Base-by-base conservation (phyloP, 1,140 invertebrate genomes). In the Drosophila athabasca region DNA sequence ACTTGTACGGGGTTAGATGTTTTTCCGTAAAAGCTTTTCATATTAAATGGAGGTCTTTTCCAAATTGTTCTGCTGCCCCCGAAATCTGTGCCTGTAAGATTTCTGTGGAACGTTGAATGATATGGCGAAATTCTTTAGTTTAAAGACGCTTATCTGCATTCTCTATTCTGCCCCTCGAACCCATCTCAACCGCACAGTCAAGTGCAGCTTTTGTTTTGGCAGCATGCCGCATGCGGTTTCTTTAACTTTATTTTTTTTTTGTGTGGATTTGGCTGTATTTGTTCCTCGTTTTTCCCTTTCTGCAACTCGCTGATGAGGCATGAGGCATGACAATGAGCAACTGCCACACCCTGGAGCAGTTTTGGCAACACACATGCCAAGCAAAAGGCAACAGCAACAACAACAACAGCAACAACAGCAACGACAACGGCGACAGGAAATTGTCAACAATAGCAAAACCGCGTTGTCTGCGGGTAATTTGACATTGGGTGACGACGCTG, bases 391-490 rank as follows among this genome's bases (percentile, higher is more conserved):
- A 22, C 19, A 31, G n/a, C 51, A 61, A 58, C 46, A 61, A 41
- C 45, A 48, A n/a, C 31, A 26, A 72, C 22, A 58, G 24, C 7
- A 52, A 72, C 7, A 52, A 72, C 55, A 50, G 41, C 44, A 29
- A 19, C 4, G 45, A 50, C 29, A 58, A 26, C 51, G 41, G 54
- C 59, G 71, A 69, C 80, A 76, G 73, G 64, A 85, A 77, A 85
- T 69, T 85, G 81, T 80, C 68, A 76, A 87, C 82, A 87, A 78
- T 61, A 62, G 82, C 65, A 66, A 72, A 72, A 65, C 59, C 66
- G 70, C 74, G 66, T 59, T 74, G 77, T 81, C 78, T 87, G 77
- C 59, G 78, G 69, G 65, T 82, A 87, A 82, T 87, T 76, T 68
- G 62, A 78, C 73, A 74, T 81, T 71, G 69, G 53, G 53, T 29